Evolutionary conservation across 2,113 vertebrate species (phyloP).

Genomic region (Corvus moneduloides): DNA sequence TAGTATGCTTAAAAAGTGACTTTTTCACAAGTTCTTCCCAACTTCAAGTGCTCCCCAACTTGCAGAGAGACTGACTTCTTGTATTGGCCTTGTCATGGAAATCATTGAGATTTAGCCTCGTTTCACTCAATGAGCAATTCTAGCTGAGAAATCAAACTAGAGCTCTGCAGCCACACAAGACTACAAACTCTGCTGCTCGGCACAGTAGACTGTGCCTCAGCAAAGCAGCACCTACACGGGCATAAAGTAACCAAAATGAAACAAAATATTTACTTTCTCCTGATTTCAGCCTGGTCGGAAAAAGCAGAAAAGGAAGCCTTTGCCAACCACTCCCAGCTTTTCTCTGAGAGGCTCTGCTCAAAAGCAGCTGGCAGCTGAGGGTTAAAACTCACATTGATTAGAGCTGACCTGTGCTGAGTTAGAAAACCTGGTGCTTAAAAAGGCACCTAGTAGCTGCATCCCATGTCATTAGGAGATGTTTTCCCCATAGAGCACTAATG

Average conservation of each 20-base stretch:
- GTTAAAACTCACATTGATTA: neutral
- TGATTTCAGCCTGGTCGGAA: neutral
- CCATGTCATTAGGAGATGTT: neutral
- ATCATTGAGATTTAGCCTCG: rapidly evolving
- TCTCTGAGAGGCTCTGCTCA: neutral
- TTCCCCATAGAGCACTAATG: neutral
- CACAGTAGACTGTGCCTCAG: neutral
- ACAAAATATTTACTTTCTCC: neutral
- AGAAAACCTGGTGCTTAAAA: neutral
- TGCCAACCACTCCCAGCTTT: neutral
- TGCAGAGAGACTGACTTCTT: neutral
- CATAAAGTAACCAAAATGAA: neutral
- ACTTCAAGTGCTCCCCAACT: neutral
- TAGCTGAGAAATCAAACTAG: neutral
- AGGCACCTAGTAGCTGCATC: neutral
- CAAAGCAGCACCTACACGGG: neutral
- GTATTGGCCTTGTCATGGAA: neutral
- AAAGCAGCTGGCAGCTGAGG: neutral
- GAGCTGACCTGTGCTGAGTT: neutral
- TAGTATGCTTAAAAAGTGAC: neutral
- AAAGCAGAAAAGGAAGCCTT: neutral
- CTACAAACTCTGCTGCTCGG: neutral
- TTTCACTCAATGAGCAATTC: neutral
- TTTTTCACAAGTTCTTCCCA: neutral
- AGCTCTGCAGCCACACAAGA: neutral